Evolutionary conservation across 37 sponge, comb jelly and placozoan genomes (phyloP).

Genomic region (Hexactinellida sp.): DNA sequence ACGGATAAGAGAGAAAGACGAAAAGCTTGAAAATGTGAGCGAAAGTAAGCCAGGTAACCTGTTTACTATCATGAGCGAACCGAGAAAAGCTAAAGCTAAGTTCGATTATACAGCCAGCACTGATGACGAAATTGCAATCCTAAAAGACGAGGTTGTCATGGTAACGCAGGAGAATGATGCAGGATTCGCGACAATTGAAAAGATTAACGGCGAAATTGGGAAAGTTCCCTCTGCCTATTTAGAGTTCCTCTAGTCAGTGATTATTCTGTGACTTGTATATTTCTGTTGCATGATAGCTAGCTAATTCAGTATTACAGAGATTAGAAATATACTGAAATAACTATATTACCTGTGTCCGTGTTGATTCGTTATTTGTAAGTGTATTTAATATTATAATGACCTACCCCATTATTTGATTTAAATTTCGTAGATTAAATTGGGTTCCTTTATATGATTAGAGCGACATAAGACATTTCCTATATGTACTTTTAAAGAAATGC

Average conservation of each 20-base stretch:
- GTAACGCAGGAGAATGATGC: conserved; percentile 12
- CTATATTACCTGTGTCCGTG: no score
- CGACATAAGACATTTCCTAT: no score
- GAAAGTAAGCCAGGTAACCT: neutral
- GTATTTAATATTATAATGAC: no score
- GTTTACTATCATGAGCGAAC: neutral
- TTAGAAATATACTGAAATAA: no score
- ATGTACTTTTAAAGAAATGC: no score
- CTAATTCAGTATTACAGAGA: no score
- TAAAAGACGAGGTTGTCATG: conserved; percentile 6
- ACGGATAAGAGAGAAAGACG: neutral
- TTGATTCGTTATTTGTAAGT: no score
- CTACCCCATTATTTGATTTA: no score
- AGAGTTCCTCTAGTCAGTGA: neutral
- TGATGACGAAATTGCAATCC: neutral
- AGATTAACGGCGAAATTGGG: neutral
- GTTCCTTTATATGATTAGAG: no score
- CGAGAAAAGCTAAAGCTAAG: neutral
- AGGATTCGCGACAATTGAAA: neutral
- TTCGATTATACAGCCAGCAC: neutral
- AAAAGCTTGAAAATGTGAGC: neutral
- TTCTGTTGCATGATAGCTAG: neutral
- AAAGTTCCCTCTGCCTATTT: neutral
- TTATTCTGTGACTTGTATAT: neutral
- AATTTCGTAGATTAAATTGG: no score